A percentile compares a stretch with the other conserved stretches of the same genome.
Conservation (phyloP, 2,113 vertebrate genomes). For the Pogona vitticeps region DNA sequence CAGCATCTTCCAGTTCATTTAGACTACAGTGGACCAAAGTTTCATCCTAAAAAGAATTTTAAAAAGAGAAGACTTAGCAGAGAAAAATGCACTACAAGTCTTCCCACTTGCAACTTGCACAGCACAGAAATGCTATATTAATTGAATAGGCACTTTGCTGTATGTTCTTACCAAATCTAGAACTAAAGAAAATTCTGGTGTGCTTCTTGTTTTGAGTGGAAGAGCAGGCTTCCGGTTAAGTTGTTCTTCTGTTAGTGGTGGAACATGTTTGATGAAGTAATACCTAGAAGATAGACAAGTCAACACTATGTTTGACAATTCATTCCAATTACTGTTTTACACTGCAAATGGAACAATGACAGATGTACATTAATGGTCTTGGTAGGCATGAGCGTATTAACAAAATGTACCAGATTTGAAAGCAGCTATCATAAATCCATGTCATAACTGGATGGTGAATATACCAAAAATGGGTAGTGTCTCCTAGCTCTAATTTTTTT, state of each 20-base stretch:
- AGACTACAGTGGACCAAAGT: slow-evolving; percentile 98
- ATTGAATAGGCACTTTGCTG: neutral
- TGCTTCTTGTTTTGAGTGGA: slow-evolving; percentile 97
- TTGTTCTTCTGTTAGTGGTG: slow-evolving; percentile 96
- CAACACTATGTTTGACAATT: neutral
- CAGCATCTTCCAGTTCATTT: slow-evolving; percentile 97
- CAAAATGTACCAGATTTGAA: neutral
- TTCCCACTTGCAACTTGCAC: neutral
- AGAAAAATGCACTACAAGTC: neutral
- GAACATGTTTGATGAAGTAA: slow-evolving; percentile 99
- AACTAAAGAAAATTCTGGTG: slow-evolving; percentile 97
- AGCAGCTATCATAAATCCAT: neutral
- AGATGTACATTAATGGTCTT: neutral
- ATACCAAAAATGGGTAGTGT: too few relatives aligned
- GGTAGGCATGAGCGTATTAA: neutral
- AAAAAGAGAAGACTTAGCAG: neutral
- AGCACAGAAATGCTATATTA: neutral
- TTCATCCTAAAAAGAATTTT: slow-evolving; percentile 85
- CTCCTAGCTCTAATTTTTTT: too few relatives aligned
- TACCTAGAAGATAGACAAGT: slow-evolving; percentile 80
- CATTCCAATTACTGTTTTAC: neutral
- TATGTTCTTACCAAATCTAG: slow-evolving; percentile 87
- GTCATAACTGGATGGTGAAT: neutral
- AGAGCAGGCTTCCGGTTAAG: slow-evolving; percentile 96
- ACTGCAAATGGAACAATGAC: neutral